These are phyloP conservation scores for Platyura marginata DNA, from an alignment of 1,140 invertebrate genomes.

Conservation along the genomic window DNA sequence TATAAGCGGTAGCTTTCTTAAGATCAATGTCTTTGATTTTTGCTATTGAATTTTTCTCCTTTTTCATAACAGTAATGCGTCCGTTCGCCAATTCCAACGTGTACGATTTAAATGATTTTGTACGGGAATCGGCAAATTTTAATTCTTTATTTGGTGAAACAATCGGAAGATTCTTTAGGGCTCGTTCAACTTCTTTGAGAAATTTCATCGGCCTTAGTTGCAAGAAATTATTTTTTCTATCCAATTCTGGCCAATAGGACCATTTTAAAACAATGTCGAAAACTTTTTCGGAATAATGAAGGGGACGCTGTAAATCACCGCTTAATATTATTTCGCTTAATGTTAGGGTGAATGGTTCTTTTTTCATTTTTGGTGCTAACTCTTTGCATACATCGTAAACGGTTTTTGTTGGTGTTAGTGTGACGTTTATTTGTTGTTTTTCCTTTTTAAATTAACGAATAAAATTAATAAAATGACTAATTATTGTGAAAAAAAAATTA, in stretches of 20 bases:
- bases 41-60: slow-evolving; percentile 11
- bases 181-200: slow-evolving; percentile 23
- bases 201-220: slow-evolving; percentile 39
- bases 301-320: slow-evolving; percentile 46
- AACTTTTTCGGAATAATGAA: slow-evolving; percentile 58
- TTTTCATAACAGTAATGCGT: slow-evolving; percentile 60
- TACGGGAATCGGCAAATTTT: slow-evolving; percentile 55
- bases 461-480: no score
- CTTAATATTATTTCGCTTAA: slow-evolving; percentile 59
- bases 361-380: slow-evolving; percentile 38
- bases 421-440: slow-evolving; percentile 20
- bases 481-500: background rate
- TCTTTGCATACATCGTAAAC: slow-evolving; percentile 52
- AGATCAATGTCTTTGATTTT: slow-evolving; percentile 22
- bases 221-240: slow-evolving; percentile 62
- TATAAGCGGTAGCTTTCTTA: slow-evolving; percentile 30
- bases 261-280: slow-evolving; percentile 51
- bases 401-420: slow-evolving; percentile 53
- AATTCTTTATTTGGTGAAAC: slow-evolving; percentile 46
- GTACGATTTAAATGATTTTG: slow-evolving; percentile 54
- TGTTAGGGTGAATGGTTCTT: slow-evolving; percentile 41
- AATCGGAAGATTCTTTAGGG: slow-evolving; percentile 29
- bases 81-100: slow-evolving; percentile 62
- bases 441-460: no score
- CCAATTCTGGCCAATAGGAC: slow-evolving; percentile 68